These are phyloP conservation scores for Sphaerophoria rueppellii DNA, from an alignment of 2,888 invertebrate species.

Conservation along the genomic window DNA sequence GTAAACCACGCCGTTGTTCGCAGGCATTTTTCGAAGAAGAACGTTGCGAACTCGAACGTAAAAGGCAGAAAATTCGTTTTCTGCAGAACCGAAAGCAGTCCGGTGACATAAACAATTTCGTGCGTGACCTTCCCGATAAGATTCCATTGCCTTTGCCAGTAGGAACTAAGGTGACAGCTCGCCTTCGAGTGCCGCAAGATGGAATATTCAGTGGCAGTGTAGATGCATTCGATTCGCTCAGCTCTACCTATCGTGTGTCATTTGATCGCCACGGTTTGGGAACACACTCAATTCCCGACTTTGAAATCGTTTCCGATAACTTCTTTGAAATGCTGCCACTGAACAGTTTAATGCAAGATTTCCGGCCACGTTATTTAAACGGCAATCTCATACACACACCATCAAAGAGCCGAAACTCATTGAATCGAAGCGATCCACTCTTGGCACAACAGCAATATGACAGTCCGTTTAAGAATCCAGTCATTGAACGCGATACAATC, in stretches of 20 bases:
- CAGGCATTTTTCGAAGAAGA: conserved; percentile 98
- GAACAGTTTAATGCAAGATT: conserved; percentile 91
- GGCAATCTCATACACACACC: conserved; percentile 83
- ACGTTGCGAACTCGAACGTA: conserved; percentile 93
- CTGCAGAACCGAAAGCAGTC: conserved; percentile 94
- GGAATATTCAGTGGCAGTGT: conserved; percentile 96
- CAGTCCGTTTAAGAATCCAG: conserved; percentile 82
- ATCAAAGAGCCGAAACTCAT: conserved; percentile 71
- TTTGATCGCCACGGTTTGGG: conserved; percentile 96
- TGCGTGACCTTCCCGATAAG: conserved; percentile 95
- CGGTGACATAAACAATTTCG: conserved; percentile 87
- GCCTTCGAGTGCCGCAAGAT: conserved; percentile 95
- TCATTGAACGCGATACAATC: conserved; percentile 82
- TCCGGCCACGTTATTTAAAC: conserved; percentile 87
- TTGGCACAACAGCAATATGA: conserved; percentile 83
- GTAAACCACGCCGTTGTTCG: conserved; percentile 97
- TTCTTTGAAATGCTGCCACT: conserved; percentile 94
- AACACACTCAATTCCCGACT: conserved; percentile 97
- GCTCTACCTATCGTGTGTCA: conserved; percentile 96
- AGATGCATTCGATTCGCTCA: conserved; percentile 97
- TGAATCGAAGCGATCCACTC: conserved; percentile 87
- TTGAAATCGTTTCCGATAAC: conserved; percentile 97
- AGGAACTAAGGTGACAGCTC: conserved; percentile 94
- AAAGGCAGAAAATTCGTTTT: conserved; percentile 94
- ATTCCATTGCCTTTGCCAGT: conserved; percentile 97